Evolutionary conservation across 2,113 vertebrate genomes (phyloP), one percentile per base, ranked within the genome.

Genomic region (Piaya cayana): DNA sequence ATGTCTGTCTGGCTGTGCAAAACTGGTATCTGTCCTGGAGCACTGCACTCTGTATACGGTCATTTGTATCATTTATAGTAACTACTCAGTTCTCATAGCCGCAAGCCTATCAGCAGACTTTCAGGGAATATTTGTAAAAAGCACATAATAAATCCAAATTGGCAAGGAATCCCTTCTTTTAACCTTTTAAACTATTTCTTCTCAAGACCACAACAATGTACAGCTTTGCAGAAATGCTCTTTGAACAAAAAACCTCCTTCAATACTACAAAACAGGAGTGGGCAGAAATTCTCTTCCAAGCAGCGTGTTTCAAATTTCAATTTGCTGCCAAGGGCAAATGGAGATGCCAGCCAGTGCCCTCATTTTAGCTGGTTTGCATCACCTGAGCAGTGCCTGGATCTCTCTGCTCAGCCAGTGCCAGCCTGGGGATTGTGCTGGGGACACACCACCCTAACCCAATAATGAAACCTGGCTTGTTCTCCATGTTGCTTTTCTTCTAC

Each of bases 171-270:
- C 16, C 50, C 20, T 62, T 75, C 29, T 87, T 86, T 90, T 80
- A 92, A 87, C 55, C 76, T 81, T 62, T 68, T 59, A 64, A 86
- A 77, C 18, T 69, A 26, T 92, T 88, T 91, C 5, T 88, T 92
- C 93, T 88, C 55, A 86, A 93, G 71, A 90, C 50, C 56, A 70
- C 92, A 92, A 72, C 58, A 91, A 83, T 17, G 29, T 29, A 67
- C 20, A 81, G 32, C 59, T 74, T 90, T 50, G 55, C 59, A 90
- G 79, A 92, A 93, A 90, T 45, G 60, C 76, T 85, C 49, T 88
- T 76, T 80, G 59, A 77, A 95, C 39, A 94, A 93, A 94, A 96
- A 50, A 5, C 0, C 15, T 70, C 68, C 26, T 88, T 90, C 75
- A 74, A n/a, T 63, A 17, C 39, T 29, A 74, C 59, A 82, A 92